Evolutionary conservation across 2,888 invertebrate genomes (phyloP).

Genomic region (Eucriotettix oculatus): DNA sequence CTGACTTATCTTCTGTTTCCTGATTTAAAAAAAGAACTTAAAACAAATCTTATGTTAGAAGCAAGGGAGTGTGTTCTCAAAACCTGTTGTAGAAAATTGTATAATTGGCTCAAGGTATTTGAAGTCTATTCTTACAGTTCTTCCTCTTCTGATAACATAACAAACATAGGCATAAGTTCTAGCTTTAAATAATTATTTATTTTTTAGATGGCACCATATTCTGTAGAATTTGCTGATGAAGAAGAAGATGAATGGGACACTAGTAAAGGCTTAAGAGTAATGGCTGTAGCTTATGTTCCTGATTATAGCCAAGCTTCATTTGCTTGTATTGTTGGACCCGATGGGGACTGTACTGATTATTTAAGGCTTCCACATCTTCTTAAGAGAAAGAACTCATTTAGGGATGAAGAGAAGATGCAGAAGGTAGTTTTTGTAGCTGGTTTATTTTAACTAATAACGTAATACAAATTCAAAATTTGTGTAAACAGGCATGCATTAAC

Average conservation of each 20-base stretch:
- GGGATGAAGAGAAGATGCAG: slow-evolving; percentile 45
- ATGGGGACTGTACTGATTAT: slow-evolving; percentile 86
- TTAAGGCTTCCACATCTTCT: slow-evolving; percentile 72
- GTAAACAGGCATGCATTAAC: no score
- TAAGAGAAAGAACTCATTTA: slow-evolving; percentile 59
- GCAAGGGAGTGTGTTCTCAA: slow-evolving; percentile 72
- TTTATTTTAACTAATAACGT: no score
- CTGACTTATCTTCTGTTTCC: slow-evolving; percentile 78
- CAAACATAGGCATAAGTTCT: background rate
- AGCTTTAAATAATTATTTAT: background rate
- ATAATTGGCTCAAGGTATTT: slow-evolving; percentile 67
- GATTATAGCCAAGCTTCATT: slow-evolving; percentile 75
- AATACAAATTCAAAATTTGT: no score
- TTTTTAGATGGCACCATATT: slow-evolving; percentile 59
- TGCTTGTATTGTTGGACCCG: slow-evolving; percentile 68
- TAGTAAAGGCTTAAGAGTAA: slow-evolving; percentile 62
- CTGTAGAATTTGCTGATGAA: slow-evolving; percentile 54
- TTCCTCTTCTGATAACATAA: background rate
- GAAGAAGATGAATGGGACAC: slow-evolving; percentile 88
- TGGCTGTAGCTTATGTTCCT: slow-evolving; percentile 78
- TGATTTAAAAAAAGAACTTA: slow-evolving; percentile 72
- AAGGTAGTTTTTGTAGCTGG: slow-evolving; percentile 24
- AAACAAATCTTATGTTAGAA: slow-evolving; percentile 62
- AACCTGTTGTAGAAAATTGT: slow-evolving; percentile 70
- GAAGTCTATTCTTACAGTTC: background rate